A percentile compares a stretch with the other conserved stretches of the same genome.
Conservation (phyloP, 1,140 invertebrate genomes). For the Babylonia areolata region DNA sequence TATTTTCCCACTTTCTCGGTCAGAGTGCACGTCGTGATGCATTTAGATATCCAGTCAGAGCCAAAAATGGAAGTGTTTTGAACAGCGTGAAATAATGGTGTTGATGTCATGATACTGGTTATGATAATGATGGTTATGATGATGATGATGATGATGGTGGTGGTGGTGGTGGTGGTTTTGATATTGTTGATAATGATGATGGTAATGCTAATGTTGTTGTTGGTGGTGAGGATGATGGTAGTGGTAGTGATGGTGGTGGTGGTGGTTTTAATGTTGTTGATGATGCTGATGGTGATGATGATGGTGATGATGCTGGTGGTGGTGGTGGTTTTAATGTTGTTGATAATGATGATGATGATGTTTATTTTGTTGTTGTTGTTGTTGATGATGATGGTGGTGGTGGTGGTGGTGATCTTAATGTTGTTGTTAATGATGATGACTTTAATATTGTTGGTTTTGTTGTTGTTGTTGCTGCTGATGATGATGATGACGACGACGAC, state of each 20-base stretch:
- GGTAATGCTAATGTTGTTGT: too few relatives aligned
- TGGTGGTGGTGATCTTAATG: not conserved
- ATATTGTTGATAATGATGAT: too few relatives aligned
- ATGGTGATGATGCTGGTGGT: not conserved
- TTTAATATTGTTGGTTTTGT: not conserved
- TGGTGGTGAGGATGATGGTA: too few relatives aligned
- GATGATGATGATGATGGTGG: too few relatives aligned
- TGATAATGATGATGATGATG: conserved; percentile 6
- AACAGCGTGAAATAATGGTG: not conserved
- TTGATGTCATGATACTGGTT: not conserved
- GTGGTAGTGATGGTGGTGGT: too few relatives aligned
- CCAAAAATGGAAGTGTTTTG: too few relatives aligned
- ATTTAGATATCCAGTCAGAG: too few relatives aligned
- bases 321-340: not conserved
- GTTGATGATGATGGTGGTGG: conserved; percentile 4
- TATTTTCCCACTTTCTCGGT: too few relatives aligned
- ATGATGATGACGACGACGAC: conserved; percentile 23
- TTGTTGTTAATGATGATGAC: not conserved
- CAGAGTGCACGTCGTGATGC: too few relatives aligned
- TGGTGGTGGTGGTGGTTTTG: too few relatives aligned
- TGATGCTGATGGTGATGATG: not conserved
- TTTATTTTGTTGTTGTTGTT: not conserved
- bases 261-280: not conserved
- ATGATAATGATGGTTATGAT: too few relatives aligned
- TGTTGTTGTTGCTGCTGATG: not conserved